Base-by-base conservation (phyloP, 2,113 vertebrate species). In the Oenanthe oenanthe region DNA sequence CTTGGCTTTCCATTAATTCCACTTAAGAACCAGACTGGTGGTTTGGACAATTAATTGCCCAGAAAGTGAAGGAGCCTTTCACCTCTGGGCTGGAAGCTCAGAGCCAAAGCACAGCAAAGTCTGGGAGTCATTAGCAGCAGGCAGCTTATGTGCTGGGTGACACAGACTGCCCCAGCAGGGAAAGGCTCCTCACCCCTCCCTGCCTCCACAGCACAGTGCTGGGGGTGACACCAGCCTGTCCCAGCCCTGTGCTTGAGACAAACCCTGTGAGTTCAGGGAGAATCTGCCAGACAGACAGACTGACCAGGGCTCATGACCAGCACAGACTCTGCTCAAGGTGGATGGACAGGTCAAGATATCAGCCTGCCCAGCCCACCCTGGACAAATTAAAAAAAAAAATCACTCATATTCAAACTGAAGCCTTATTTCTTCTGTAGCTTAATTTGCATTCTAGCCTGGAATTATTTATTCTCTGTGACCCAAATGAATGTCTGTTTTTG, bases 231-330 rank as follows among this genome's bases (percentile, higher is more conserved):
- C 6, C 62, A 83, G 9, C 14, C 83, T 83, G 38, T 18, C 67
- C 12, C 36, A 26, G 10, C 36, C 43, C 45, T 51, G 26, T 1
- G 3, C 20, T 88, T 51, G 17, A 63, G 48, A n/a, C 1, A 5
- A 78, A 34, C 8, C 31, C 42, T 0, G 0, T 1, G 4, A 51
- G 26, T 36, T 53, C 40, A 65, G 53, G 0, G 0, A 48, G 24
- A 17, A n/a, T 43, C 57, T 78, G 17, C 45, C 32, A 67, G 42
- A 21, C 40, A 63, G 76, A 17, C n/a, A 74, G 68, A 53, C 40
- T 34, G 74, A 76, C 25, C 12, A 7, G 26, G 10, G 25, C 25
- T 81, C 0, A 0, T 45, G 38, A 38, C 25, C 76, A 65, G 43
- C 53, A 47, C 4, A 7, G 26, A 10, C 45, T 77, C 29, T 43